Conservation (phyloP, 1,140 invertebrate genomes). For the Plectrocnemia conspersa region DNA sequence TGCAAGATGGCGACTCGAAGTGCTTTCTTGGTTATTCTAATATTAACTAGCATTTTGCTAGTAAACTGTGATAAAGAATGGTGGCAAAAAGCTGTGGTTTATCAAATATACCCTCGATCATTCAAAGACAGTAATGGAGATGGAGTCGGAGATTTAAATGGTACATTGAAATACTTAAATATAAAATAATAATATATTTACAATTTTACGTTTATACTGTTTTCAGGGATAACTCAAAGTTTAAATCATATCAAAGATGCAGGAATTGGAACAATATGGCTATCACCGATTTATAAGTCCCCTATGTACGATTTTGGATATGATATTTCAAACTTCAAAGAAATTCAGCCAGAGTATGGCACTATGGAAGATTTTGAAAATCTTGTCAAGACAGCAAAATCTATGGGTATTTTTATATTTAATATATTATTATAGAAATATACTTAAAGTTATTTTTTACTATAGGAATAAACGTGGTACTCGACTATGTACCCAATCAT, state of each 20-base stretch:
- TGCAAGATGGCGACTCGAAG: slow-evolving; percentile 8
- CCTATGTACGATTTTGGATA: slow-evolving; percentile 64
- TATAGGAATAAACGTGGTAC: slow-evolving; percentile 52
- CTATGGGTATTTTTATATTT: slow-evolving; percentile 17
- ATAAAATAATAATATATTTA: slow-evolving; percentile 34
- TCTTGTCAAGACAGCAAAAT: slow-evolving; percentile 45
- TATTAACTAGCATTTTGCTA: slow-evolving; percentile 1
- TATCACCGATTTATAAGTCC: slow-evolving; percentile 58
- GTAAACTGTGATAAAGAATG: slow-evolving; percentile 45
- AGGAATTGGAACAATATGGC: slow-evolving; percentile 61
- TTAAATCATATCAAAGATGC: slow-evolving; percentile 61
- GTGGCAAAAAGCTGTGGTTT: slow-evolving; percentile 65
- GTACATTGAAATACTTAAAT: slow-evolving; percentile 39
- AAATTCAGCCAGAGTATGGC: slow-evolving; percentile 57
- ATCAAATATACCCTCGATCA: slow-evolving; percentile 67
- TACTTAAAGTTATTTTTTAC: slow-evolving; percentile 1
- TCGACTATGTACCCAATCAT: slow-evolving; percentile 70
- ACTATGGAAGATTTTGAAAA: slow-evolving; percentile 58
- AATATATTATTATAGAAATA: slow-evolving; percentile 6
- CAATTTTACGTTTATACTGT: slow-evolving; percentile 2
- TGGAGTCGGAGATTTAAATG: slow-evolving; percentile 59
- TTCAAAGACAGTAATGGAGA: slow-evolving; percentile 58
- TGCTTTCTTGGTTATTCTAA: slow-evolving; percentile 2
- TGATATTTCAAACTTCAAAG: slow-evolving; percentile 60
- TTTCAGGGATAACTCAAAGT: slow-evolving; percentile 53